Evolutionary conservation across 2,797 vertebrate species (phyloP).

Genomic region (Halcyon smyrnensis): DNA sequence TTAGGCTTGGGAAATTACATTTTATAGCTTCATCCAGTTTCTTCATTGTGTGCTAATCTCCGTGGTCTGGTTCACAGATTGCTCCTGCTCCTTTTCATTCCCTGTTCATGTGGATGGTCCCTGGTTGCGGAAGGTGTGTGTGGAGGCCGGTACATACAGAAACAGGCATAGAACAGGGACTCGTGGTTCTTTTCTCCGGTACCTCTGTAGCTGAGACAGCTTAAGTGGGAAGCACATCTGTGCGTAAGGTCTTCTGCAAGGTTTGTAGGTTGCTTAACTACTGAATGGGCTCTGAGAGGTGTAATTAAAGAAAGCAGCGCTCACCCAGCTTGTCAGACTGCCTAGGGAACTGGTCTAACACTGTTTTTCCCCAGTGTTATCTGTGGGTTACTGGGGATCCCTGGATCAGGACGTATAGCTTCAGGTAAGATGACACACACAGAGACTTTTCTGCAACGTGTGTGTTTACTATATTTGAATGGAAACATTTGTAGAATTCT

Average conservation of each 20-base stretch:
- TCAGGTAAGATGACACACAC: not conserved
- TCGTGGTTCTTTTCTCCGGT: accelerated
- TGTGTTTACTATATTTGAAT: not conserved
- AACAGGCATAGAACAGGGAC: not conserved
- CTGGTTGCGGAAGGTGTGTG: not conserved
- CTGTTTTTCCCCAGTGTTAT: not conserved
- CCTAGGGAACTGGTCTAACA: not conserved
- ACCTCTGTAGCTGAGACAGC: accelerated
- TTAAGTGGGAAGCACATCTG: not conserved
- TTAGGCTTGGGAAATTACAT: slow-evolving; percentile 27
- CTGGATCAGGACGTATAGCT: not conserved
- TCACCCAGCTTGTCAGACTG: not conserved
- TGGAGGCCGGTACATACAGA: not conserved
- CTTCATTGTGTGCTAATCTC: not conserved
- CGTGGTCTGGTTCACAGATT: not conserved
- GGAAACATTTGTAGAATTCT: not conserved
- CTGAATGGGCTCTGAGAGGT: not conserved
- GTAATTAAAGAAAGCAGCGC: slow-evolving; percentile 14
- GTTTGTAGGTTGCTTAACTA: slow-evolving; percentile 9
- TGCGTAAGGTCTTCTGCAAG: not conserved
- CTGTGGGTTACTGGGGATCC: not conserved
- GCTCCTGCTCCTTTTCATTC: not conserved
- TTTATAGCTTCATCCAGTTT: not conserved
- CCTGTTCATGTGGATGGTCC: not conserved
- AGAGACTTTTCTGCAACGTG: not conserved